These are phyloP conservation scores for Calypte anna DNA, from an alignment of 2,113 vertebrate genomes.

Conservation along the genomic window DNA sequence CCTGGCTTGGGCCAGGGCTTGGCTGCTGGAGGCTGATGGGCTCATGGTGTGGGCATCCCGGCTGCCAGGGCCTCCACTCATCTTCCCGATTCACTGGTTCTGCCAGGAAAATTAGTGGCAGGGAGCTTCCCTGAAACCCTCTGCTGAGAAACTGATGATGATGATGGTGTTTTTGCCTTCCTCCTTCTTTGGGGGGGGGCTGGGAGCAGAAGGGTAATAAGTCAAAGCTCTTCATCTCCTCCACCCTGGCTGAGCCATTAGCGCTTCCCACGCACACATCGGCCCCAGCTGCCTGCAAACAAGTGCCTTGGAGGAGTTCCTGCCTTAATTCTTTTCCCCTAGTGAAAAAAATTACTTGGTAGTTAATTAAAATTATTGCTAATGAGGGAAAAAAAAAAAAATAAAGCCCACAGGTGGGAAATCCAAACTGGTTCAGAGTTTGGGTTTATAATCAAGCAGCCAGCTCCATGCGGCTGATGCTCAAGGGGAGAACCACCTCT, in stretches of 20 bases:
- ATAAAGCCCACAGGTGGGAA: constrained; percentile 35
- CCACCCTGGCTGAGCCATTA: background rate
- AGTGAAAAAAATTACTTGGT: background rate
- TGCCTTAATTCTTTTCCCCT: constrained; percentile 10
- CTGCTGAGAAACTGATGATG: constrained; percentile 8
- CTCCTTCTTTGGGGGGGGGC: background rate
- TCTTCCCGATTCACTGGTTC: background rate
- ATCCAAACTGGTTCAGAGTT: background rate
- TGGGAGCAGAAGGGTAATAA: constrained; percentile 1
- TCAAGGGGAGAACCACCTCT: background rate
- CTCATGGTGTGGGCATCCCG: fast-evolving
- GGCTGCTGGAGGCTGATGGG: fast-evolving
- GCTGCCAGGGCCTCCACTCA: fast-evolving
- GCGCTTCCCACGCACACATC: background rate
- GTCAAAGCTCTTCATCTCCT: background rate
- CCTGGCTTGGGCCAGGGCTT: background rate
- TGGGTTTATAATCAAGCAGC: background rate
- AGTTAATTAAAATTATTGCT: constrained; percentile 59
- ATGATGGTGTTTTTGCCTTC: background rate
- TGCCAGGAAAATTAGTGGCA: background rate
- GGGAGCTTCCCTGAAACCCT: background rate
- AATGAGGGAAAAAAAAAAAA: constrained; percentile 25
- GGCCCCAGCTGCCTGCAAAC: background rate
- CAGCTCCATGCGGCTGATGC: background rate
- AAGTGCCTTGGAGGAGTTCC: background rate